Evolutionary conservation across 2,113 vertebrate genomes (phyloP).

Genomic region (Psittacula cyanocephala): DNA sequence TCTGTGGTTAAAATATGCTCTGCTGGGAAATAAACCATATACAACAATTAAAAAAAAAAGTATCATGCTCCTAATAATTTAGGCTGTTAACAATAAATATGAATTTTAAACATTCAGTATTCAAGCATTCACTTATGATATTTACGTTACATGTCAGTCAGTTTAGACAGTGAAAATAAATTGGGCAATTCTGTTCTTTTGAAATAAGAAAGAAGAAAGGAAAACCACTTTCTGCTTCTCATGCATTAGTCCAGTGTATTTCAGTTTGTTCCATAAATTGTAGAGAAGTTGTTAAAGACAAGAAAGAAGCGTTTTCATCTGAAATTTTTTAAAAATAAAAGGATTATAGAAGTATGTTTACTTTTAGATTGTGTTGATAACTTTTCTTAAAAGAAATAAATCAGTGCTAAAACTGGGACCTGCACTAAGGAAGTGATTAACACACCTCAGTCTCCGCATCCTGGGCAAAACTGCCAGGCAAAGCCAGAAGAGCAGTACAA

Average conservation of each 20-base stretch:
- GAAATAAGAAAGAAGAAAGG: neutral
- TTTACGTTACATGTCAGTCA: neutral
- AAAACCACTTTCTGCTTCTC: neutral
- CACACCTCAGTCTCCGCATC: neutral
- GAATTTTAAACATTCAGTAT: neutral
- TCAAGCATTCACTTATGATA: neutral
- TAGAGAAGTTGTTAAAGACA: neutral
- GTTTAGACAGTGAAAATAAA: neutral
- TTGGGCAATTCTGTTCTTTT: neutral
- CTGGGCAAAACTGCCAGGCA: neutral
- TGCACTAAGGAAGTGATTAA: neutral
- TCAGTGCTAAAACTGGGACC: neutral
- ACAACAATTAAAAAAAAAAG: neutral
- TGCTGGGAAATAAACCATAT: conserved; percentile 23
- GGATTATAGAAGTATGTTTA: neutral
- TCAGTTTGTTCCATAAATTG: neutral
- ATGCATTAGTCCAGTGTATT: neutral
- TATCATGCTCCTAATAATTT: neutral
- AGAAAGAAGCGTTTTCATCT: neutral
- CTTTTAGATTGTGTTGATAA: neutral
- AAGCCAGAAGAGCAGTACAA: neutral
- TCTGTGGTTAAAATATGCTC: conserved; percentile 7
- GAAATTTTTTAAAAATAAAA: neutral
- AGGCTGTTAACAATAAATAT: neutral
- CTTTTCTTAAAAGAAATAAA: neutral